Conservation (phyloP, 2,797 vertebrate species). For the Molossus alvarezi region DNA sequence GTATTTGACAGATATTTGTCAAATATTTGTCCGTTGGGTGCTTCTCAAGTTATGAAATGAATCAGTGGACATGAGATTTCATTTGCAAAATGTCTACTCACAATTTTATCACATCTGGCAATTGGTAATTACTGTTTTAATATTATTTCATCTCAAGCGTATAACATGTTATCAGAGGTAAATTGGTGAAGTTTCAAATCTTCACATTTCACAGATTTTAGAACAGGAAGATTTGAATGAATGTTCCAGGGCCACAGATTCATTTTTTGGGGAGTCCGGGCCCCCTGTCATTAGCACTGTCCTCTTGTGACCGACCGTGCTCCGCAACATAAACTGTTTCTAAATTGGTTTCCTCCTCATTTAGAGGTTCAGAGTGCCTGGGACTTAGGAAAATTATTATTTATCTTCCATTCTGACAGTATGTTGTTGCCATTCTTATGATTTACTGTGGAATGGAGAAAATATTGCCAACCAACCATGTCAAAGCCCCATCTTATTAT, state of each 20-base stretch:
- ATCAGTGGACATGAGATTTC: background rate
- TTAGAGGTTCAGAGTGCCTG: conserved; percentile 36
- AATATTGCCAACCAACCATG: conserved; percentile 72
- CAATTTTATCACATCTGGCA: background rate
- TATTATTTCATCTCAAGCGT: background rate
- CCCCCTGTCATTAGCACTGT: background rate
- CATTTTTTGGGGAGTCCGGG: background rate
- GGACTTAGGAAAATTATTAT: conserved; percentile 73
- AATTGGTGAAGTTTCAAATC: background rate
- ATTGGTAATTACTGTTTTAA: conserved; percentile 33
- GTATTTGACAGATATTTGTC: conserved; percentile 25
- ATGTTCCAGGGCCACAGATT: background rate
- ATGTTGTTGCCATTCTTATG: conserved; percentile 73
- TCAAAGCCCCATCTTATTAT: conserved; percentile 67
- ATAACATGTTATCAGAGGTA: background rate
- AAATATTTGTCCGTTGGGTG: background rate
- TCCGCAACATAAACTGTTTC: conserved; percentile 40
- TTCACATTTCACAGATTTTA: conserved; percentile 23
- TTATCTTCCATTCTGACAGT: conserved; percentile 72
- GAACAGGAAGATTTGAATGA: background rate
- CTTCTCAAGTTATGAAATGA: conserved; percentile 34
- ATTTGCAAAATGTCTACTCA: background rate
- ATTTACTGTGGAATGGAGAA: conserved; percentile 70
- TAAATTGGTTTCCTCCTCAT: conserved; percentile 73
- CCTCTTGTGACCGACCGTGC: background rate